These are phyloP conservation scores for Eristalinus sepulchralis DNA, from an alignment of 2,888 invertebrate species.

Conservation along the genomic window DNA sequence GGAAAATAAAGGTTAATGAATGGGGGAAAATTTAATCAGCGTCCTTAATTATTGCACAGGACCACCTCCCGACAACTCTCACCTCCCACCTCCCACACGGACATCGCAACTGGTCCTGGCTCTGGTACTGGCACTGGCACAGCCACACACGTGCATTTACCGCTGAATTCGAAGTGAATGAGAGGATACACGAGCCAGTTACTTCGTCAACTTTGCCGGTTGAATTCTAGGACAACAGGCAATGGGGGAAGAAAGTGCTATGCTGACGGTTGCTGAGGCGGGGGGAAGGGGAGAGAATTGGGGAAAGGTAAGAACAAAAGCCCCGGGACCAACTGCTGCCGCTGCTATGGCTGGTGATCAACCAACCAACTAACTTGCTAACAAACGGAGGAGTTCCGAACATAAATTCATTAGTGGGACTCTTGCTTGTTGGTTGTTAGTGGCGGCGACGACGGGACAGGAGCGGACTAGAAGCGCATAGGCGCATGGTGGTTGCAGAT, in stretches of 20 bases:
- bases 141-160: not conserved
- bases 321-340: conserved; percentile 22
- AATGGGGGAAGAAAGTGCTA: not conserved
- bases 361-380: conserved; percentile 52
- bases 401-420: conserved; percentile 63
- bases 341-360: conserved; percentile 56
- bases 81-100: not conserved
- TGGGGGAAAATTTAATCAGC: conserved; percentile 69
- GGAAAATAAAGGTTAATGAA: conserved; percentile 67
- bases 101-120: no score
- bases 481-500: no score
- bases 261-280: not conserved
- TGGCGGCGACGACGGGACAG: not conserved
- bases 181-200: conserved; percentile 32
- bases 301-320: conserved; percentile 50
- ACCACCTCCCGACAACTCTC: conserved; percentile 15
- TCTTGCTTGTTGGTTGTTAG: conserved; percentile 26
- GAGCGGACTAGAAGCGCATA: conserved; percentile 7
- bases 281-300: not conserved
- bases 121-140: not conserved
- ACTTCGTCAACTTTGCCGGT: conserved; percentile 61
- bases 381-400: conserved; percentile 56
- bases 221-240: conserved; percentile 12
- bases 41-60: conserved; percentile 68
- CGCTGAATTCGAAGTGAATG: not conserved